Conservation (phyloP, 1,140 invertebrate species). For the Lepidostoma basale region DNA sequence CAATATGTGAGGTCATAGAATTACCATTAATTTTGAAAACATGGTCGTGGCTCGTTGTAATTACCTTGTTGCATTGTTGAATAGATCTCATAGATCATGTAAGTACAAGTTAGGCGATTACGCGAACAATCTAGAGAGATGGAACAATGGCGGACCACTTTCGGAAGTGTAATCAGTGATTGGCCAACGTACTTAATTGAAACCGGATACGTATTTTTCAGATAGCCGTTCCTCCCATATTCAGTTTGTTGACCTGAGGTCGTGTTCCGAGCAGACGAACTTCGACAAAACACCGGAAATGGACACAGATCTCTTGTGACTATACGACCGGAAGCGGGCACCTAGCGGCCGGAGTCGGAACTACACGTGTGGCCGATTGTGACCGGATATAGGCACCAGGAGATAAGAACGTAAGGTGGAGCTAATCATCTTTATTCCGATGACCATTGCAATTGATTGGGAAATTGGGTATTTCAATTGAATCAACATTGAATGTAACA, state of each 20-base stretch:
- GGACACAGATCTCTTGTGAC: constrained; percentile 24
- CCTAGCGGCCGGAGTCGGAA: constrained; percentile 33
- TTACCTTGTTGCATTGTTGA: no score
- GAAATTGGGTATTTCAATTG: no score
- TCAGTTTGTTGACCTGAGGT: constrained; percentile 34
- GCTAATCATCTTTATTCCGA: constrained; percentile 10
- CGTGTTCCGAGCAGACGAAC: constrained; percentile 32
- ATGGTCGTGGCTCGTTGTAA: no score
- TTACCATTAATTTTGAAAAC: no score
- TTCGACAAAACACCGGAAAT: constrained; percentile 41
- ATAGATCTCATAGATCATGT: no score
- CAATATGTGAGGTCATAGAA: no score
- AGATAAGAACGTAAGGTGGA: constrained; percentile 24
- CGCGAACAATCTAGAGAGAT: no score
- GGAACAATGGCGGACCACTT: no score
- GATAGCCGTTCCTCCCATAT: constrained; percentile 18
- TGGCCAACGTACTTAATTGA: constrained; percentile 11
- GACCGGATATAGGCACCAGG: constrained; percentile 30
- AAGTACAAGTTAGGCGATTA: no score
- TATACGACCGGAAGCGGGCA: constrained; percentile 28
- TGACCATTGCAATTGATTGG: no score
- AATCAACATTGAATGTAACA: no score
- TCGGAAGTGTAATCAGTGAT: no score
- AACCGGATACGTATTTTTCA: constrained; percentile 31
- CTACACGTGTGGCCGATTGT: constrained; percentile 37